These are phyloP conservation scores for Triops cancriformis DNA, from an alignment of 1,140 invertebrate species.

Conservation along the genomic window DNA sequence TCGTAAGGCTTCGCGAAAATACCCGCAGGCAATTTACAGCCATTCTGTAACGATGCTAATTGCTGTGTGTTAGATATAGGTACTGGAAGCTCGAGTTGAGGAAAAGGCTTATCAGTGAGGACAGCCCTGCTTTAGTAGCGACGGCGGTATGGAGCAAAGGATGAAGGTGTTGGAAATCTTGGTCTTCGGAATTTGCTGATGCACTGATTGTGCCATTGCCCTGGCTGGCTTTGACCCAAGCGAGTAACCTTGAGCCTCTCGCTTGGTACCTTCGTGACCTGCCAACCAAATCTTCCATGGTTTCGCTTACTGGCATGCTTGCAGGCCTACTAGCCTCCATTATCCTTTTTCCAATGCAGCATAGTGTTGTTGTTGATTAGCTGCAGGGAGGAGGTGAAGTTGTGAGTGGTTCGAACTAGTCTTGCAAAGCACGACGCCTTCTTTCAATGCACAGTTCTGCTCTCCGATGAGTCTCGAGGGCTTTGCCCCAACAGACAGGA, in stretches of 20 bases:
- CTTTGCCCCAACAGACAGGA: conserved; percentile 7
- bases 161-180: not conserved
- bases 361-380: not conserved
- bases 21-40: no score
- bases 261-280: not conserved
- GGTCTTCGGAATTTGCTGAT: not conserved
- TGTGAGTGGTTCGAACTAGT: not conserved
- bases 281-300: conserved; percentile 8
- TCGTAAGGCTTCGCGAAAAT: no score
- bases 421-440: not conserved
- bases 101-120: no score
- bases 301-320: not conserved
- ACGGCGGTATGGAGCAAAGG: no score
- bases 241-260: not conserved
- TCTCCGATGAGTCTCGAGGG: not conserved
- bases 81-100: no score
- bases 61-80: no score
- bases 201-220: conserved; percentile 1
- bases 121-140: no score
- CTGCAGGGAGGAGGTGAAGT: not conserved
- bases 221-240: conserved; percentile 12
- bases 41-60: no score
- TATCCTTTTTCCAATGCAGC: not conserved
- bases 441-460: not conserved
- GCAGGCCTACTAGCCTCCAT: conserved; percentile 8